phyloP scores from a whole-genome alignment of 2,888 invertebrate genomes.

The Aphrophora alni region DNA sequence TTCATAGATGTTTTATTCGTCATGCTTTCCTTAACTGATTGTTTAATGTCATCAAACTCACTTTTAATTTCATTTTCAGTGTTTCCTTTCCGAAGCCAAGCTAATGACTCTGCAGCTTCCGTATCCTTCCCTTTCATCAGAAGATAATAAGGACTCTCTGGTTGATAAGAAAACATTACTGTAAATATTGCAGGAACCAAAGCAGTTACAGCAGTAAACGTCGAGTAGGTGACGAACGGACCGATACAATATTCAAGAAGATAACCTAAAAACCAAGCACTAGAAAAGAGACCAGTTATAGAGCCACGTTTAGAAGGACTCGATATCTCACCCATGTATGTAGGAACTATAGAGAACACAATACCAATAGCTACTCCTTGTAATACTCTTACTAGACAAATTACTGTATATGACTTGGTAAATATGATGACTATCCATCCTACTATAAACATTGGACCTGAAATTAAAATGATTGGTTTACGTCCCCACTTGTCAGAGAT shows the following conservation, averaged over 20 bases:
- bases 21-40: conserved; percentile 25
- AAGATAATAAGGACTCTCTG: conserved; percentile 41
- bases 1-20: conserved; percentile 28
- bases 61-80: conserved; percentile 56
- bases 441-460: conserved; percentile 40
- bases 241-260: conserved; percentile 44
- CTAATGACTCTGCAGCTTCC: conserved; percentile 30
- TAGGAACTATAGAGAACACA: conserved; percentile 46
- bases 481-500: conserved; percentile 40
- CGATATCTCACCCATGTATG: conserved; percentile 48
- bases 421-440: conserved; percentile 43
- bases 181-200: conserved; percentile 29
- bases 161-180: conserved; percentile 29
- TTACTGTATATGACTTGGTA: conserved; percentile 29
- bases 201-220: conserved; percentile 58
- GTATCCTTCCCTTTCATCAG: conserved; percentile 31
- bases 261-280: conserved; percentile 42
- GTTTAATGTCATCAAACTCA: conserved; percentile 29
- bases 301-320: conserved; percentile 45
- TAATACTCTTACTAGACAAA: conserved; percentile 44
- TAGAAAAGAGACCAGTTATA: conserved; percentile 45
- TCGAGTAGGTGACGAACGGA: conserved; percentile 54
- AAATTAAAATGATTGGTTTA: conserved; percentile 38
- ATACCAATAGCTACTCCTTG: conserved; percentile 47
- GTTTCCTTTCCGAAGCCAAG: conserved; percentile 45